A percentile compares a stretch with the other conserved stretches of the same genome.
Conservation (phyloP, 2,797 vertebrate genomes). For the Platalea minor region DNA sequence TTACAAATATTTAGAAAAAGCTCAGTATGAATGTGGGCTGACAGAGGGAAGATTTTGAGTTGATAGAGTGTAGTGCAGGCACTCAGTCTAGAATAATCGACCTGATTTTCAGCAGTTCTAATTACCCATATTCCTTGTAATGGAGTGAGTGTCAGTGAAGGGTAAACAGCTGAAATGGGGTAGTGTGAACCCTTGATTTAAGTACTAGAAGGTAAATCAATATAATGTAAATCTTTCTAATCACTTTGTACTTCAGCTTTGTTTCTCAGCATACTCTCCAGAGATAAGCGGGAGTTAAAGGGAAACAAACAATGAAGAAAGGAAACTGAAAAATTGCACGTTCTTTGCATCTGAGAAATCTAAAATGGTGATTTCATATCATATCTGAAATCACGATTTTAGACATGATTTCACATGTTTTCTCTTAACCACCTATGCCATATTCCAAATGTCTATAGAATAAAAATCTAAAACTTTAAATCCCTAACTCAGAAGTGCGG, state of each 20-base stretch:
- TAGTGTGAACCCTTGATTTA: neutral
- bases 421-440: neutral
- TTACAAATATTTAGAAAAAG: neutral
- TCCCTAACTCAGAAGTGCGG: neutral
- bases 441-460: neutral
- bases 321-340: neutral
- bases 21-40: neutral
- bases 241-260: neutral
- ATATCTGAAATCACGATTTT: neutral
- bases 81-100: neutral
- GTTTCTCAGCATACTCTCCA: neutral
- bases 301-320: neutral
- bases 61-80: neutral
- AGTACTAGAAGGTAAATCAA: conserved; percentile 11
- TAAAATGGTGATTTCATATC: neutral
- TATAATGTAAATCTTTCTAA: conserved; percentile 20
- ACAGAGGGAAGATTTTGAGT: neutral
- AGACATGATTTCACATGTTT: neutral
- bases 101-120: neutral
- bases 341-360: neutral
- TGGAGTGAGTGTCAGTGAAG: neutral
- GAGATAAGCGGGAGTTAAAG: neutral
- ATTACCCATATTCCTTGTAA: neutral
- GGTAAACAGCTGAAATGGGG: neutral
- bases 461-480: neutral